Evolutionary conservation across 37 sponge, comb jelly and placozoan species (phyloP), one percentile per base, ranked within the genome.

Genomic region (Theonella swinhoei): DNA sequence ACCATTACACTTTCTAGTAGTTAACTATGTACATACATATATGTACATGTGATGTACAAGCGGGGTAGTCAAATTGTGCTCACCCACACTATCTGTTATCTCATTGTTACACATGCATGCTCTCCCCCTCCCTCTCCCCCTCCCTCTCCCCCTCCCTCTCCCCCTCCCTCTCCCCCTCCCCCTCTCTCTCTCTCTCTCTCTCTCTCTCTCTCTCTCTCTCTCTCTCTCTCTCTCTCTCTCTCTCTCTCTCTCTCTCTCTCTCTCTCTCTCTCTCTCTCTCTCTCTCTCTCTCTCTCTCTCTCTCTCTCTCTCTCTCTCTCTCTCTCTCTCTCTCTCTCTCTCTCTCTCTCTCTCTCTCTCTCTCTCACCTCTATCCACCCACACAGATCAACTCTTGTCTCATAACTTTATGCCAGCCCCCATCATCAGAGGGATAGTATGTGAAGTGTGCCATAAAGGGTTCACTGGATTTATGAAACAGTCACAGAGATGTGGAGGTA

Each of bases 381-480:
- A n/a, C n/a, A n/a, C 54, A 47, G 54, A 47, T 47, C 7, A 17
- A 14, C 54, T 47, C 11, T 14, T 47, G 7, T 14, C 54, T 14
- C 54, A 80, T 68, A 42, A 11, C 0, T 82, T 72, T 31, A 0
- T 22, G 9, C 24, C 70, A 4, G 14, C 34, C 2, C 4, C 20
- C 24, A 1, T 42, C 54, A 14, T 47, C 11, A 47, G 14, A 14
- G 54, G 54, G 14, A 47, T 47, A 14, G 11, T 47, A 14, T 47
- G 91, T 80, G 42, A 19, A 3, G 86, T 91, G 24, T 94, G 95
- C 42, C 37, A 54, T 23, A 94, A 94, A 72, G 80, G 64, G 20
- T 88, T 91, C 79, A 85, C 81, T 71, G 95, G 95, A 0, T 88
- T 84, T 83, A 83, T 94, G 70, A 94, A 88, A 58, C 85, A 94